Conservation (phyloP, 2,113 vertebrate species). For the Elephantulus edwardii region DNA sequence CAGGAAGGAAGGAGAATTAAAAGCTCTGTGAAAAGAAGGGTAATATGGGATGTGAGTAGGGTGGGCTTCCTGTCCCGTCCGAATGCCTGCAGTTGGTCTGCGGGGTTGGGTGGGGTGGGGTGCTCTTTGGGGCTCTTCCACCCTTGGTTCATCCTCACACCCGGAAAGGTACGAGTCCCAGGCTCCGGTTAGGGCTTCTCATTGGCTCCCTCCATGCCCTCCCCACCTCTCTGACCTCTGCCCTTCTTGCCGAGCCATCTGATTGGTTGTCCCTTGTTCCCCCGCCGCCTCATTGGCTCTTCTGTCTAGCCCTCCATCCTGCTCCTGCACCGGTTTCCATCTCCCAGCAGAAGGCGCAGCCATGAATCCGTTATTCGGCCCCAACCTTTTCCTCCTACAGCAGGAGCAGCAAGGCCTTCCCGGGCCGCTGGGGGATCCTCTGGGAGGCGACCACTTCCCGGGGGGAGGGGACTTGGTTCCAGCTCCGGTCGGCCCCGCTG, state of each 20-base stretch:
- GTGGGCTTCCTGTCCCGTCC: neutral
- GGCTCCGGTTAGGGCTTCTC: neutral
- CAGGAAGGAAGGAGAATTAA: neutral
- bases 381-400: conserved; percentile 87
- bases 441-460: conserved; percentile 85
- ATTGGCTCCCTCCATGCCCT: conserved; percentile 46
- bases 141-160: neutral
- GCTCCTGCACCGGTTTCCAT: conserved; percentile 39
- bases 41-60: neutral
- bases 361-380: conserved; percentile 94
- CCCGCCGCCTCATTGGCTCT: conserved; percentile 56
- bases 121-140: neutral
- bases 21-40: neutral
- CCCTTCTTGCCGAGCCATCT: neutral
- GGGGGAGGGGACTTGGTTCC: conserved; percentile 85
- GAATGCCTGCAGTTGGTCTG: no score
- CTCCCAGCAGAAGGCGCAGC: conserved; percentile 77
- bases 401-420: conserved; percentile 85
- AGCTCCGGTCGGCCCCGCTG: conserved; percentile 71
- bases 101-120: neutral
- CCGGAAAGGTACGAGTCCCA: neutral
- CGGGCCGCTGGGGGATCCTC: conserved; percentile 69
- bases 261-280: conserved; percentile 35
- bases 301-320: neutral
- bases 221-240: conserved; percentile 54